These are phyloP conservation scores for Callipepla squamata DNA, from an alignment of 2,113 vertebrate genomes.

Conservation along the genomic window DNA sequence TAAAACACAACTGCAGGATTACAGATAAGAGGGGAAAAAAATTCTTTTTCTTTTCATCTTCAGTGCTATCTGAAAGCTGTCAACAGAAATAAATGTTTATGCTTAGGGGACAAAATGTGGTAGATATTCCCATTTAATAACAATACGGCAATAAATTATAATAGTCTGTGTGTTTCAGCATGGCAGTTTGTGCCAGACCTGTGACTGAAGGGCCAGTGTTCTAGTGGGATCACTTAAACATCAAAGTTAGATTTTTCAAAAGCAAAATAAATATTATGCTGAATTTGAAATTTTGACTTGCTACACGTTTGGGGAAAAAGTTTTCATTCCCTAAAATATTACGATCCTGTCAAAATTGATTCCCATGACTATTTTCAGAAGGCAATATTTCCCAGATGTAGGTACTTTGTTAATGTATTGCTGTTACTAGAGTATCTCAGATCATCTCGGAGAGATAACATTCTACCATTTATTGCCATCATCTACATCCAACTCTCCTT, in stretches of 20 bases:
- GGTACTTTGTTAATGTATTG: neutral
- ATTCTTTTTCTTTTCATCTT: neutral
- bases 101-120: neutral
- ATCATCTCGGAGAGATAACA: neutral
- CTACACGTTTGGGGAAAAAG: neutral
- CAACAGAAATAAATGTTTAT: slow-evolving; percentile 12
- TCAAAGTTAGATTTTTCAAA: slow-evolving; percentile 8
- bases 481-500: neutral
- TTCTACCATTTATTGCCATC: neutral
- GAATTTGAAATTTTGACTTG: neutral
- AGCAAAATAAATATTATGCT: neutral
- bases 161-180: neutral
- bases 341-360: neutral
- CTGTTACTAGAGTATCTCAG: neutral
- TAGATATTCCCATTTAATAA: slow-evolving; percentile 13
- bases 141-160: neutral
- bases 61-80: neutral
- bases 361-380: neutral
- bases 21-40: neutral
- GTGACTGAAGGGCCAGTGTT: neutral
- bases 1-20: slow-evolving; percentile 10
- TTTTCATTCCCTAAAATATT: neutral
- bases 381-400: neutral
- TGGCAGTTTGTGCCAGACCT: neutral
- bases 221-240: neutral